phyloP scores from a whole-genome alignment of 2,113 vertebrate genomes.

The Excalfactoria chinensis region DNA sequence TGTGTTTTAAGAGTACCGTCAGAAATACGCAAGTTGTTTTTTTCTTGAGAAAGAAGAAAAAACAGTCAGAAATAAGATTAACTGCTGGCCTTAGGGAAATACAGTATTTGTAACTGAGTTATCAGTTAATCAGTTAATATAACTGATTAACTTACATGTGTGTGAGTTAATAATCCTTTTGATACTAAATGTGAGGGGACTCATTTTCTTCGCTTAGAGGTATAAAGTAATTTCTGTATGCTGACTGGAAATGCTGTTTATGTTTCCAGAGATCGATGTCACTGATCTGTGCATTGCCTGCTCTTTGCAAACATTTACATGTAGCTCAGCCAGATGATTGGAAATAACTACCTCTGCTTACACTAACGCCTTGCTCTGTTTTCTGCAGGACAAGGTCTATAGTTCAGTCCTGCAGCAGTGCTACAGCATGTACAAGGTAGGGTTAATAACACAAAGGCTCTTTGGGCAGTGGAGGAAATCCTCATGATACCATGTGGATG shows the following conservation, averaged over 20 bases:
- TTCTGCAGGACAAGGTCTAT: conserved; percentile 94
- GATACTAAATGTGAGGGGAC: background rate
- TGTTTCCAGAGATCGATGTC: background rate
- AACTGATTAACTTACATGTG: background rate
- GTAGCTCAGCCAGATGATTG: background rate
- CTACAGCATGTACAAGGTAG: conserved; percentile 99
- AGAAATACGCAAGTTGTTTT: background rate
- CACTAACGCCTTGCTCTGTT: background rate
- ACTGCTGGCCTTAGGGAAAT: background rate
- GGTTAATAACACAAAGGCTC: background rate
- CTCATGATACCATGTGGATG: background rate
- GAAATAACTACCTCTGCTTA: background rate
- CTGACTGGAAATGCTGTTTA: background rate
- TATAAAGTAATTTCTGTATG: background rate
- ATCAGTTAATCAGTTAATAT: no score
- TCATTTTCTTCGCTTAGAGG: background rate
- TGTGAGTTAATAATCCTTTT: background rate
- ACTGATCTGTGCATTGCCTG: background rate
- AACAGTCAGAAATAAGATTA: background rate
- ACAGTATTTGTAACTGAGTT: background rate
- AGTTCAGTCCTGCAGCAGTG: conserved; percentile 93
- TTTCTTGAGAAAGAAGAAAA: background rate
- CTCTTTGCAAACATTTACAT: background rate
- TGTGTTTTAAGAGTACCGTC: background rate
- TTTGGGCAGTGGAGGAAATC: background rate